phyloP scores from a whole-genome alignment of 2,797 vertebrate species.

The Chiroxiphia lanceolata region DNA sequence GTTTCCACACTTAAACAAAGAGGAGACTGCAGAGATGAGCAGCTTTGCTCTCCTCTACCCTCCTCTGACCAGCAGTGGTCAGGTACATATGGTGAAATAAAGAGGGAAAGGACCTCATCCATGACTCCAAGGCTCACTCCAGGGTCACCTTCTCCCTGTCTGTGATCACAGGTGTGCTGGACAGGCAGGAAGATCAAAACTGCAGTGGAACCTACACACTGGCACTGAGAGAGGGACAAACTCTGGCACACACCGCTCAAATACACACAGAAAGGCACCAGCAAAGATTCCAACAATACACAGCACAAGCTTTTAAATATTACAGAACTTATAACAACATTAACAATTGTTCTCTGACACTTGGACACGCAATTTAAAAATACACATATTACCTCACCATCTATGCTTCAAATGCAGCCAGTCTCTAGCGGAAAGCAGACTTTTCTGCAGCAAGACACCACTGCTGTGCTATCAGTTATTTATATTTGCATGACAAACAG shows the following conservation, averaged over 20 bases:
- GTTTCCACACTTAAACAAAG: background rate
- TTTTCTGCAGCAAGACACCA: slow-evolving; percentile 26
- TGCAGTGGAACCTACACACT: background rate
- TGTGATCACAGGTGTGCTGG: background rate
- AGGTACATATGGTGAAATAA: background rate
- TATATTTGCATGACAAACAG: slow-evolving; percentile 83
- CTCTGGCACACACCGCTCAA: background rate
- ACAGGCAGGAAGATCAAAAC: background rate
- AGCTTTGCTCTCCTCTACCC: background rate
- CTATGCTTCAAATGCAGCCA: background rate
- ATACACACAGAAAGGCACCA: background rate
- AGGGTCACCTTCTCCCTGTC: background rate
- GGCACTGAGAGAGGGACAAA: background rate
- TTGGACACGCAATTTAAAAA: background rate
- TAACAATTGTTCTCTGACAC: background rate
- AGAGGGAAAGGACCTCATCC: background rate
- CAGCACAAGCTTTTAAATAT: background rate
- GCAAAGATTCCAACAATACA: background rate
- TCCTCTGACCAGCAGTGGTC: background rate
- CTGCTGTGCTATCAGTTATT: slow-evolving; percentile 64
- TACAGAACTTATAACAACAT: background rate
- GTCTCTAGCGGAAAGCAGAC: background rate
- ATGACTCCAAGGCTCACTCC: background rate
- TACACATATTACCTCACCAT: background rate
- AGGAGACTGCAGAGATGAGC: background rate